Conservation (phyloP, 2,888 invertebrate genomes). For the Apocheima hispidaria region DNA sequence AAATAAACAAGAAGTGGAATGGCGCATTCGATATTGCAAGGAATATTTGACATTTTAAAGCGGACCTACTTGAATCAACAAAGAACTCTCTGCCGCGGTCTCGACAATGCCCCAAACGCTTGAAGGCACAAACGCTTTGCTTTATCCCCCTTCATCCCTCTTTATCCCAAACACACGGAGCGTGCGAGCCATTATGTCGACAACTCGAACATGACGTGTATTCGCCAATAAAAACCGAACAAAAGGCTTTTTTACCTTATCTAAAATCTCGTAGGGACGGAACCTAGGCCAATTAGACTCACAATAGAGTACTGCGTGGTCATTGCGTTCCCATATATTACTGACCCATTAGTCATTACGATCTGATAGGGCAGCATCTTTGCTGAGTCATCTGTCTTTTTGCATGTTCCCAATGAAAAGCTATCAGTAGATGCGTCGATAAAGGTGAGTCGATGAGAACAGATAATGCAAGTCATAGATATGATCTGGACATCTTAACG, state of each 20-base stretch:
- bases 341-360: conserved; percentile 62
- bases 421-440: conserved; percentile 47
- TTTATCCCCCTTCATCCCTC: conserved; percentile 39
- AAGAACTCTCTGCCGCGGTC: conserved; percentile 33
- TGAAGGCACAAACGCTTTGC: conserved; percentile 38
- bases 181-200: conserved; percentile 44
- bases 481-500: conserved; percentile 49
- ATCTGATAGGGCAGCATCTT: conserved; percentile 65
- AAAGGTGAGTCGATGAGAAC: conserved; percentile 52
- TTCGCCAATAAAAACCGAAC: conserved; percentile 41
- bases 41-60: conserved; percentile 44
- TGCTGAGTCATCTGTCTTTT: conserved; percentile 68
- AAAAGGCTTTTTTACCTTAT: conserved; percentile 52
- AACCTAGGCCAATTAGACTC: conserved; percentile 64
- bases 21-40: conserved; percentile 18
- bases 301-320: conserved; percentile 64
- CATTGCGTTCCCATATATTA: conserved; percentile 61
- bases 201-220: conserved; percentile 50
- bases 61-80: conserved; percentile 35
- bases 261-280: conserved; percentile 61
- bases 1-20: conserved; percentile 4
- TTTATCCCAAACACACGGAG: conserved; percentile 42
- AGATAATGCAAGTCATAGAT: conserved; percentile 53
- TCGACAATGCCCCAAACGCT: conserved; percentile 37
- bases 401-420: conserved; percentile 58